A percentile compares a stretch with the other conserved stretches of the same genome.
These are phyloP conservation scores for Todiramphus saurophagus DNA, from an alignment of 2,113 vertebrate genomes.

Conservation along the genomic window DNA sequence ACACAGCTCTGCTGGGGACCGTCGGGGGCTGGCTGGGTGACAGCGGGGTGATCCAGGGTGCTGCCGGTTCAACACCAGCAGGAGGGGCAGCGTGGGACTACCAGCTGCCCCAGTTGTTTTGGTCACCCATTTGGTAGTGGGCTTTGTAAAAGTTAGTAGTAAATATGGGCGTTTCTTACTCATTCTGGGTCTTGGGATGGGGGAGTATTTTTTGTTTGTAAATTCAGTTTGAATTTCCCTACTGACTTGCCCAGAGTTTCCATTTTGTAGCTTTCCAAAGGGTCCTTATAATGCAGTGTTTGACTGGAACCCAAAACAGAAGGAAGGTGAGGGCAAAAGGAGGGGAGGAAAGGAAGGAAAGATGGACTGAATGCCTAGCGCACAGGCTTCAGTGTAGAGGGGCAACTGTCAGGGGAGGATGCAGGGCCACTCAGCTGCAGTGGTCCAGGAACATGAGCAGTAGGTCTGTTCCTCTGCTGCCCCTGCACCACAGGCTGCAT, in stretches of 20 bases:
- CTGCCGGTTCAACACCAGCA: fast-evolving
- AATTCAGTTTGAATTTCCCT: background rate
- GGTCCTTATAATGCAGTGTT: fast-evolving
- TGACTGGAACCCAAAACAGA: background rate
- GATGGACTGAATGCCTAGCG: background rate
- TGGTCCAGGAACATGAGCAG: background rate
- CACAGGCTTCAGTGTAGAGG: fast-evolving
- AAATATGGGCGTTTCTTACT: background rate
- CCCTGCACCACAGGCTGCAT: fast-evolving
- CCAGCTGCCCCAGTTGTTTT: fast-evolving
- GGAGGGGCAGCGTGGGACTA: background rate
- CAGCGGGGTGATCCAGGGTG: fast-evolving
- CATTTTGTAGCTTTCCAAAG: background rate
- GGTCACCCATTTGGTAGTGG: too few relatives aligned
- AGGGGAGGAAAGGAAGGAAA: background rate
- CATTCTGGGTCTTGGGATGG: background rate
- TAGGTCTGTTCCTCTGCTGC: background rate
- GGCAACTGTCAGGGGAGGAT: background rate
- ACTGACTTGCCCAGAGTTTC: background rate
- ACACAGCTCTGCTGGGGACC: background rate
- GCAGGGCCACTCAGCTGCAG: background rate
- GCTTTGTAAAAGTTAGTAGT: background rate
- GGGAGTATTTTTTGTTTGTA: background rate
- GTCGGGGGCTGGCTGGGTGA: fast-evolving
- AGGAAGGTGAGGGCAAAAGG: background rate